Conservation (phyloP, 2,888 invertebrate genomes). For the Aleiodes testaceus region DNA sequence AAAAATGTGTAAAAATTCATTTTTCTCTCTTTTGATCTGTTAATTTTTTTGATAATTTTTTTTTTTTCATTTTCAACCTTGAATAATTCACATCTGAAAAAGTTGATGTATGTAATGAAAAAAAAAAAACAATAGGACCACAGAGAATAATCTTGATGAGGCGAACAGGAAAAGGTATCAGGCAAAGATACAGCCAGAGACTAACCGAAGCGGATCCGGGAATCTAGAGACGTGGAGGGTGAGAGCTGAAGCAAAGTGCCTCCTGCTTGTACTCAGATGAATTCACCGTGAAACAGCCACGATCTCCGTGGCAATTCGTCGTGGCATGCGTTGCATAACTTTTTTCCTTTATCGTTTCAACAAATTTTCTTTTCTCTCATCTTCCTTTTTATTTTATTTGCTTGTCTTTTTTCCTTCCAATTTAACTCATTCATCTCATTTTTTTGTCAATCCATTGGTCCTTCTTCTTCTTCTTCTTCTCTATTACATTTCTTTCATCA, state of each 20-base stretch:
- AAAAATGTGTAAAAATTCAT: no score
- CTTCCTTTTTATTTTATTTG: not conserved
- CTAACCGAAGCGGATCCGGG: conserved; percentile 44
- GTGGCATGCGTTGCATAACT: conserved; percentile 34
- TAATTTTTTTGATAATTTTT: conserved; percentile 4
- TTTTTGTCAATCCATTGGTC: conserved; percentile 1
- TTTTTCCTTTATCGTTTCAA: not conserved
- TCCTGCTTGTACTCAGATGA: conserved; percentile 46
- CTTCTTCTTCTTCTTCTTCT: not conserved
- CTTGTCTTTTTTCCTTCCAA: not conserved
- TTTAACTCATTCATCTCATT: not conserved
- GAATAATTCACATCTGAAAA: not conserved
- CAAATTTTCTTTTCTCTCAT: conserved; percentile 1
- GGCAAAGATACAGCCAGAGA: not conserved
- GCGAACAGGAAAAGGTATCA: conserved; percentile 9
- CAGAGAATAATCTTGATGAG: not conserved
- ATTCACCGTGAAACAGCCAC: conserved; percentile 56
- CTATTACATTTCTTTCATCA: not conserved
- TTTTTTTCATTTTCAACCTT: not conserved
- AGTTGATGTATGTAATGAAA: not conserved
- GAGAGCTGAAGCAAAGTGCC: conserved; percentile 4
- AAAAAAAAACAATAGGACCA: not conserved
- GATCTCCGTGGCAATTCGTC: conserved; percentile 43
- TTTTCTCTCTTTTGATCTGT: not conserved
- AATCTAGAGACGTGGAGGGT: conserved; percentile 37